Percentiles rank a stretch among this genome's conserved stretches.
Conservation (phyloP, 2,113 vertebrate species). For the Syrmaticus mikado region DNA sequence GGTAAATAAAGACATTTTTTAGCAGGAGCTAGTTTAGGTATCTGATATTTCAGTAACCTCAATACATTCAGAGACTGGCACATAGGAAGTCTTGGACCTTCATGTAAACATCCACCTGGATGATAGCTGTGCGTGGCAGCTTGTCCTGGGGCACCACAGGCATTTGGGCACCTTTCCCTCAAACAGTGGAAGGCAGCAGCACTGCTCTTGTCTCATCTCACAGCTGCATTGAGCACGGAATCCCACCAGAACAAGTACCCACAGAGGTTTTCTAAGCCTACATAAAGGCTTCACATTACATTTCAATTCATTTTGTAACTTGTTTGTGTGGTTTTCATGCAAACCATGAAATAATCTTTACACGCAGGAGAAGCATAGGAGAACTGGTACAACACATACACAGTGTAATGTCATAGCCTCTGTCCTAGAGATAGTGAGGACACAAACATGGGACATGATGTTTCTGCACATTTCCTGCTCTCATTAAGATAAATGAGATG, state of each 20-base stretch:
- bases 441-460: not conserved
- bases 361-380: not conserved
- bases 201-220: not conserved
- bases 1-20: not conserved
- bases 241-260: not conserved
- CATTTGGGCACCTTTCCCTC: not conserved
- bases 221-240: not conserved
- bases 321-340: not conserved
- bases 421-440: not conserved
- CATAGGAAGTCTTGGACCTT: not conserved
- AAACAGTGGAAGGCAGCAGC: not conserved
- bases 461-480: not conserved
- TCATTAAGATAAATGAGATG: not conserved
- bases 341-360: not conserved
- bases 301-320: not conserved
- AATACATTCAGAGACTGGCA: not conserved
- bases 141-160: not conserved
- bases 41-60: not conserved
- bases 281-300: not conserved
- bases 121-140: not conserved
- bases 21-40: not conserved
- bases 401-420: not conserved
- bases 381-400: not conserved
- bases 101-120: not conserved
- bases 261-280: not conserved